Evolutionary conservation across 2,888 invertebrate genomes (phyloP).

Genomic region (Hyalella azteca): DNA sequence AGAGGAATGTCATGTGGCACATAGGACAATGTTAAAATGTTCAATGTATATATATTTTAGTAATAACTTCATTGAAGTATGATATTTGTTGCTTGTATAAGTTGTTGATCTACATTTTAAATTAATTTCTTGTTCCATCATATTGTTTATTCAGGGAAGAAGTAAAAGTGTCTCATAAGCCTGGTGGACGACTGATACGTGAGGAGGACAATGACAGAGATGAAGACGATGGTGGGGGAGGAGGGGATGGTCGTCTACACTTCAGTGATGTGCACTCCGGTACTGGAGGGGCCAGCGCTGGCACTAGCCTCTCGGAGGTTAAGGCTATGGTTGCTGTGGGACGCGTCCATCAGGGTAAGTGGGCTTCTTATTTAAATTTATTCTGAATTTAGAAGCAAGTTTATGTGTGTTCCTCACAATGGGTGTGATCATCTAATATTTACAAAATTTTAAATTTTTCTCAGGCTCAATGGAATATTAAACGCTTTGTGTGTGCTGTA

Average conservation of each 20-base stretch:
- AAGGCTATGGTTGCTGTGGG: constrained; percentile 11
- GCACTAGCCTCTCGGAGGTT: constrained; percentile 15
- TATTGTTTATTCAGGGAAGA: background rate
- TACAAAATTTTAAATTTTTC: too few relatives aligned
- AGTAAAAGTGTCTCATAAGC: background rate
- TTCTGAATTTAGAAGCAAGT: background rate
- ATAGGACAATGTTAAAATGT: too few relatives aligned
- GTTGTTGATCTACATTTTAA: too few relatives aligned
- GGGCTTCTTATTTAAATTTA: background rate
- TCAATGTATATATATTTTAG: too few relatives aligned
- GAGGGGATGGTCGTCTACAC: constrained; percentile 28
- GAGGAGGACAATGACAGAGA: constrained; percentile 31
- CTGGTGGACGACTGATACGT: background rate
- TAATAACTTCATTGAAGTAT: too few relatives aligned
- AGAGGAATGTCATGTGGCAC: too few relatives aligned
- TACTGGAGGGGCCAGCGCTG: background rate
- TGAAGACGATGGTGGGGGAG: constrained; percentile 26
- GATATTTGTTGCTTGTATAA: too few relatives aligned
- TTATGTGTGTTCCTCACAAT: background rate
- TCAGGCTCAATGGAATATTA: background rate
- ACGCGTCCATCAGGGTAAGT: background rate
- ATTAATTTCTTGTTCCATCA: too few relatives aligned
- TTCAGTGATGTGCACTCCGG: constrained; percentile 25
- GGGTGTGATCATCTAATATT: background rate
- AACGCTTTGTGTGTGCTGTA: background rate